Percentiles rank a stretch among this genome's conserved stretches.
Evolutionary conservation across 2,888 invertebrate species (phyloP).

Genomic region (Lepidochitona cinerea): DNA sequence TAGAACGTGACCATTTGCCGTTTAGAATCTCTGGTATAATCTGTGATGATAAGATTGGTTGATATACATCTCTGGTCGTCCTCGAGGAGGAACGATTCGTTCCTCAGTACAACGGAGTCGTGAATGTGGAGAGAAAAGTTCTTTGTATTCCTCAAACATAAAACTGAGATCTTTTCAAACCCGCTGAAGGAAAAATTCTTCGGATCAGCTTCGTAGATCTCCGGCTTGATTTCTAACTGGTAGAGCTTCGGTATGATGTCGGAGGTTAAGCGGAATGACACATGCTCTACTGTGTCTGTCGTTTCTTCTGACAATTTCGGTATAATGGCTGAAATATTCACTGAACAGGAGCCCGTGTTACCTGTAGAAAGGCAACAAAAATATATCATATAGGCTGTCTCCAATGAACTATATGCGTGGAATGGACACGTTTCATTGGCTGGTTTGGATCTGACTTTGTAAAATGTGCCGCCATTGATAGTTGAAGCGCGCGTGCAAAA

Average conservation of each 20-base stretch:
- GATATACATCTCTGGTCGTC: neutral
- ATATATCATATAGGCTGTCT: too few species aligned
- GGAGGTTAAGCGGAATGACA: too few species aligned
- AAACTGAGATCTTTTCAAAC: conserved; percentile 6
- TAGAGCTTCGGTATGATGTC: conserved; percentile 28
- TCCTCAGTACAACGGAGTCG: conserved; percentile 20
- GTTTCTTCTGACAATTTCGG: too few species aligned
- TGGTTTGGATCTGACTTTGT: too few species aligned
- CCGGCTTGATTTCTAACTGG: conserved; percentile 23
- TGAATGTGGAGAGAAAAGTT: conserved; percentile 22
- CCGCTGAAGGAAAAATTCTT: conserved; percentile 28
- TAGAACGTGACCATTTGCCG: conserved; percentile 72
- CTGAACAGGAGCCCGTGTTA: too few species aligned
- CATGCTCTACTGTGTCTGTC: too few species aligned
- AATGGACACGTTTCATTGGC: too few species aligned
- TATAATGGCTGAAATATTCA: too few species aligned
- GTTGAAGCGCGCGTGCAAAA: too few species aligned
- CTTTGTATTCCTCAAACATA: conserved; percentile 13
- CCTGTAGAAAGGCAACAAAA: too few species aligned
- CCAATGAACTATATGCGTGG: too few species aligned
- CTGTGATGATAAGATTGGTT: neutral
- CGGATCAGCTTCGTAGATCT: conserved; percentile 29
- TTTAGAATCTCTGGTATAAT: conserved; percentile 10
- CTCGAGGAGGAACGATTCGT: conserved; percentile 5
- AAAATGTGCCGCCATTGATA: too few species aligned